Conservation (phyloP, 1,140 invertebrate species). For the Bradynema listronoti region DNA sequence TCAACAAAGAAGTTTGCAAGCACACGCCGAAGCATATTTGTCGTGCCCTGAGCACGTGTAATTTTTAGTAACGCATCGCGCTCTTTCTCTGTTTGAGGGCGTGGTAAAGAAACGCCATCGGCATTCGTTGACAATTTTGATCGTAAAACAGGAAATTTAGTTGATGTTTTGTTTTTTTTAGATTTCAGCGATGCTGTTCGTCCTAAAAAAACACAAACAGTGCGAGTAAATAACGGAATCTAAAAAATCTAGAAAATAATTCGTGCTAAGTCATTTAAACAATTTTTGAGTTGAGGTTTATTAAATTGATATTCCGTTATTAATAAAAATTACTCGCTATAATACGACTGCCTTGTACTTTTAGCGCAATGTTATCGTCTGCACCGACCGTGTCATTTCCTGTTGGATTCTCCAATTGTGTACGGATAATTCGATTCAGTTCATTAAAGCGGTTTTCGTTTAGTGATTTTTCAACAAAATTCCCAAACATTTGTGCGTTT, state of each 20-base stretch:
- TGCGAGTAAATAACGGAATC: conserved; percentile 10
- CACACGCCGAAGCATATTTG: conserved; percentile 14
- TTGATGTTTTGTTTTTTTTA: neutral
- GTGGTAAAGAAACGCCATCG: neutral
- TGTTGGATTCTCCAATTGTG: too few species aligned
- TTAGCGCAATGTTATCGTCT: too few species aligned
- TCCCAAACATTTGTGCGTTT: conserved; percentile 8
- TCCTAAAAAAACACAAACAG: neutral
- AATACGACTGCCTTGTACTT: too few species aligned
- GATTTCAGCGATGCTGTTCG: neutral
- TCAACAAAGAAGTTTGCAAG: conserved; percentile 8
- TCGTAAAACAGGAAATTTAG: neutral
- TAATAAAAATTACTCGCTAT: too few species aligned
- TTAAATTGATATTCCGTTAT: too few species aligned
- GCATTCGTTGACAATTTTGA: neutral
- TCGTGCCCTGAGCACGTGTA: conserved; percentile 12
- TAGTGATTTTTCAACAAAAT: neutral
- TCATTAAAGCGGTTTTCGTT: too few species aligned
- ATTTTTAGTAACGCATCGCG: conserved; percentile 34
- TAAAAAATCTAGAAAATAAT: neutral
- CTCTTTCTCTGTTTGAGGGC: conserved; percentile 29
- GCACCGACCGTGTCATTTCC: too few species aligned
- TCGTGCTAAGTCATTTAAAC: too few species aligned
- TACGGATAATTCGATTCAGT: too few species aligned
- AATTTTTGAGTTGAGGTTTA: too few species aligned